Evolutionary conservation across 92 coral and sea anemone species (phyloP).

Genomic region (Pocillopora meandrina): DNA sequence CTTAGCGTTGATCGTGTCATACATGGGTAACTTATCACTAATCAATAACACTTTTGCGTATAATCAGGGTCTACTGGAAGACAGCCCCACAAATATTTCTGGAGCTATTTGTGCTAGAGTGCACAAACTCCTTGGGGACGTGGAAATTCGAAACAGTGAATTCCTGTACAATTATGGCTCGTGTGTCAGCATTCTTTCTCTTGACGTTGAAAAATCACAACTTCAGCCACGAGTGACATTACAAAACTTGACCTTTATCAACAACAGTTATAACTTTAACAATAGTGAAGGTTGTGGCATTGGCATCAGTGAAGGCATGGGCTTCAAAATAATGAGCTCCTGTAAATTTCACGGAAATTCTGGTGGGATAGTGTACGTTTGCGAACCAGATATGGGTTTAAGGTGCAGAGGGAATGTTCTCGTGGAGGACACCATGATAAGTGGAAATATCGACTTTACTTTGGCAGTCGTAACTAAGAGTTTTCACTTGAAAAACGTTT

Average conservation of each 20-base stretch:
- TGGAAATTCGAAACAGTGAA: not conserved
- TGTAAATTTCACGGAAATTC: constrained; percentile 18
- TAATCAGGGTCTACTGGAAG: not conserved
- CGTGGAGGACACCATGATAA: constrained; percentile 16
- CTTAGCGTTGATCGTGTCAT: not conserved
- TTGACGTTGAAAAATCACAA: not conserved
- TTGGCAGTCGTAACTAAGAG: no score
- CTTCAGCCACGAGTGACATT: not conserved
- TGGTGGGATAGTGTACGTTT: constrained; percentile 1
- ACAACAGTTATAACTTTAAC: not conserved
- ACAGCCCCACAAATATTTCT: no score
- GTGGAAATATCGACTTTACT: not conserved
- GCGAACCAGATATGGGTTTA: not conserved
- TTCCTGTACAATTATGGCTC: constrained; percentile 10
- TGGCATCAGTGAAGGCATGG: not conserved
- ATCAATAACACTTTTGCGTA: not conserved
- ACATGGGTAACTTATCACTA: constrained; percentile 6
- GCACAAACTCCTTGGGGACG: not conserved
- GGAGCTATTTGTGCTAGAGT: constrained; percentile 2
- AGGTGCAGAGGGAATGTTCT: not conserved
- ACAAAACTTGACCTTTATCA: constrained; percentile 9
- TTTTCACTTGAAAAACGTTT: not conserved
- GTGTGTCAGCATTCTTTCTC: not conserved
- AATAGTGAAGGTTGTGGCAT: not conserved
- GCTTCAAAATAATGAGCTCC: not conserved